These are phyloP conservation scores for Elgaria multicarinata DNA, from an alignment of 2,113 vertebrate species.

Conservation along the genomic window DNA sequence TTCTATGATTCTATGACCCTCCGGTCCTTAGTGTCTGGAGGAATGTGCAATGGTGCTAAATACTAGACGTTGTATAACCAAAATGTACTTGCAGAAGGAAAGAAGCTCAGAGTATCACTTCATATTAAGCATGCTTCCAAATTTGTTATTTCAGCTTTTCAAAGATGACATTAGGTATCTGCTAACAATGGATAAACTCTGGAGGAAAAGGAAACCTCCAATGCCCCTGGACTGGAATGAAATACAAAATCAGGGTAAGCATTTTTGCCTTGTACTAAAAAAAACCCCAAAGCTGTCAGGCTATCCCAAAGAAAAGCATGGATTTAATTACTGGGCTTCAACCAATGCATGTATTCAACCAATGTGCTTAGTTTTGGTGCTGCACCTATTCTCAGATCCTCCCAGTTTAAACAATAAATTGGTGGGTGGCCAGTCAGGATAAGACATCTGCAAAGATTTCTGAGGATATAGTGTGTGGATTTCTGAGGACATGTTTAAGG, in stretches of 20 bases:
- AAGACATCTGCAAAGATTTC: neutral
- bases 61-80: neutral
- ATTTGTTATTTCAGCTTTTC: constrained; percentile 85
- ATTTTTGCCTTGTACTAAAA: neutral
- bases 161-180: constrained; percentile 98
- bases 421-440: neutral
- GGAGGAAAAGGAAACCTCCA: constrained; percentile 97
- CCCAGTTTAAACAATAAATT: neutral
- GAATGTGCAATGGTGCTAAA: neutral
- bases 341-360: neutral
- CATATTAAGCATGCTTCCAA: neutral
- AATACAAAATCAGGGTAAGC: constrained; percentile 86
- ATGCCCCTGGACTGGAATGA: constrained; percentile 92
- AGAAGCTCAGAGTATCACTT: neutral
- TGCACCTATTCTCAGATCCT: no score
- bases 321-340: neutral
- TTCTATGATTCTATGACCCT: no score
- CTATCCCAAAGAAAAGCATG: neutral
- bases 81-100: neutral
- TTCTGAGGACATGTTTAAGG: neutral
- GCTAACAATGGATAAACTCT: constrained; percentile 97
- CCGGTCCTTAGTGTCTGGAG: no score
- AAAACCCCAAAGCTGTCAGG: no score
- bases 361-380: neutral
- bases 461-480: neutral